phyloP scores from a whole-genome alignment of 2,888 invertebrate genomes.

The Eudemis profundana region DNA sequence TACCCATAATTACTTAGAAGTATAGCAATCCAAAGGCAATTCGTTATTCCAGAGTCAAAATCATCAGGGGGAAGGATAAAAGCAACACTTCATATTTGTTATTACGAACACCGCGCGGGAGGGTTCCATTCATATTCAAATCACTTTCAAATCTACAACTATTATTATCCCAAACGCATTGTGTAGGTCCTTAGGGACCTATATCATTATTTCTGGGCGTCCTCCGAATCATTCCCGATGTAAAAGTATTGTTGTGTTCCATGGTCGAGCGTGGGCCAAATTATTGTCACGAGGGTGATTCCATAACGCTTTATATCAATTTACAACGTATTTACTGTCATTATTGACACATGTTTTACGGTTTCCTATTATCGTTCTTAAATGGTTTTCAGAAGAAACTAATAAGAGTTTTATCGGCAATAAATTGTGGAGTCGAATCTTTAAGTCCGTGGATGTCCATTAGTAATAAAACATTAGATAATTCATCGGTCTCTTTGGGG shows the following conservation, averaged over 20 bases:
- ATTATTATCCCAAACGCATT: constrained; percentile 81
- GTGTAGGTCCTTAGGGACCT: constrained; percentile 81
- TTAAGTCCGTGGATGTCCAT: constrained; percentile 69
- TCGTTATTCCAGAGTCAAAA: constrained; percentile 78
- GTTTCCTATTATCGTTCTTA: constrained; percentile 58
- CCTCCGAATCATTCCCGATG: constrained; percentile 78
- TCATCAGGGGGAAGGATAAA: constrained; percentile 75
- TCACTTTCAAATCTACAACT: constrained; percentile 84
- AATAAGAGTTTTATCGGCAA: constrained; percentile 60
- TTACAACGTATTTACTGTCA: constrained; percentile 72
- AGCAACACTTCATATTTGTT: constrained; percentile 84
- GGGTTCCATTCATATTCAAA: constrained; percentile 84
- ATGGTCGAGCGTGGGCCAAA: constrained; percentile 62
- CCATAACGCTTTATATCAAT: constrained; percentile 79
- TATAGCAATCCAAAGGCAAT: constrained; percentile 71
- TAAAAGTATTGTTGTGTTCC: constrained; percentile 76
- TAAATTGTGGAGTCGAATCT: constrained; percentile 67
- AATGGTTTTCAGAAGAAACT: constrained; percentile 58
- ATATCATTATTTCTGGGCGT: constrained; percentile 79
- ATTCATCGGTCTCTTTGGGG: constrained; percentile 79
- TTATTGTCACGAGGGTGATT: constrained; percentile 72
- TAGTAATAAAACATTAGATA: constrained; percentile 78
- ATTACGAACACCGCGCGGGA: constrained; percentile 80
- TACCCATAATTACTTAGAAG: constrained; percentile 74
- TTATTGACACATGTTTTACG: constrained; percentile 69